Evolutionary conservation across 1,140 invertebrate species (phyloP).

Genomic region (Aphaenogaster ashmeadi): DNA sequence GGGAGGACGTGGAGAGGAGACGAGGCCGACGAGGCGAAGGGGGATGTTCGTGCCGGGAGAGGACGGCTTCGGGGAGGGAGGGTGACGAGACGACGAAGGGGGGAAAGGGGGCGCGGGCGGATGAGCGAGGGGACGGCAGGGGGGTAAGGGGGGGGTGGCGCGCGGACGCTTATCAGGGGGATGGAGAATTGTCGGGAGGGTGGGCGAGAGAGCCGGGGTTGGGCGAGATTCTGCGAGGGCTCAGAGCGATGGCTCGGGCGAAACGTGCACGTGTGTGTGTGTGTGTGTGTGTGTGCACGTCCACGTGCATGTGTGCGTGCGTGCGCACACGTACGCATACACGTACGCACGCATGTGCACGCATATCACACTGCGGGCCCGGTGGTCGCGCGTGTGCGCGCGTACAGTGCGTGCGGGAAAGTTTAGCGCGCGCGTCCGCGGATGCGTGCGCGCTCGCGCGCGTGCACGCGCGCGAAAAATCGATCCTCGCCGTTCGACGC

Average conservation of each 20-base stretch:
- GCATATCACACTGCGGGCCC: neutral
- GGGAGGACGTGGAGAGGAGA: slow-evolving; percentile 47
- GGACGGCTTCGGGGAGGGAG: slow-evolving; percentile 38
- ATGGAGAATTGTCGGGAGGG: slow-evolving; percentile 70
- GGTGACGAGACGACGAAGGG: slow-evolving; percentile 31
- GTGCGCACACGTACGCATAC: neutral
- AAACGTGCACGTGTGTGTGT: slow-evolving; percentile 19
- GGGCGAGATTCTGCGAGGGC: slow-evolving; percentile 77
- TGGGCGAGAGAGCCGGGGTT: slow-evolving; percentile 48
- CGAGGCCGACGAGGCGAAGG: slow-evolving; percentile 43
- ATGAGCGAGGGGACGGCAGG: slow-evolving; percentile 69
- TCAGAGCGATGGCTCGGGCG: slow-evolving; percentile 72
- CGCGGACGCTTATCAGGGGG: slow-evolving; percentile 75
- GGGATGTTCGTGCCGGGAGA: slow-evolving; percentile 43
- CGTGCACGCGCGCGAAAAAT: slow-evolving; percentile 81
- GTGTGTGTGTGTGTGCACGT: slow-evolving; percentile 12
- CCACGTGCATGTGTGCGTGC: neutral
- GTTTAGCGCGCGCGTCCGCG: slow-evolving; percentile 65
- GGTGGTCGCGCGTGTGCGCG: slow-evolving; percentile 27
- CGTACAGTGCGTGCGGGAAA: slow-evolving; percentile 62
- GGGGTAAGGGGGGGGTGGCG: neutral
- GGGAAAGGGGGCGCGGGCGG: slow-evolving; percentile 36
- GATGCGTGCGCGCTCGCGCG: slow-evolving; percentile 28
- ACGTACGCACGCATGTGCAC: neutral
- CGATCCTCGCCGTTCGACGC: slow-evolving; percentile 78